These are phyloP conservation scores for Epirrita christyi DNA, from an alignment of 2,888 invertebrate species.

Conservation along the genomic window DNA sequence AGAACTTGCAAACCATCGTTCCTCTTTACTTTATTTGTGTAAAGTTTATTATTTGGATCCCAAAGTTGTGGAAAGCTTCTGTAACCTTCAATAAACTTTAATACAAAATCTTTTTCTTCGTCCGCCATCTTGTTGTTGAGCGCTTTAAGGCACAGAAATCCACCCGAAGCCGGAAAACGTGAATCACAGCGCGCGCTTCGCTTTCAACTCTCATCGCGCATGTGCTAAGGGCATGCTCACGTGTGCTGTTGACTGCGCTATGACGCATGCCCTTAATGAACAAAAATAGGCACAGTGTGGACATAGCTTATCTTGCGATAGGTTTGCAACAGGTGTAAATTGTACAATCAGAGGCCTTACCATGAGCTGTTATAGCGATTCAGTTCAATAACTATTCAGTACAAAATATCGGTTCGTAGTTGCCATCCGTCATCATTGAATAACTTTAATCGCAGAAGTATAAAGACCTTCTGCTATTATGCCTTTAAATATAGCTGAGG, in stretches of 20 bases:
- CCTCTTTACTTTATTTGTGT: slow-evolving; percentile 20
- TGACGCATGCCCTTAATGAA: not conserved
- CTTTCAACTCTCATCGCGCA: not conserved
- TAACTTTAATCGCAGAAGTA: too few species aligned
- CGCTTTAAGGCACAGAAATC: slow-evolving; percentile 16
- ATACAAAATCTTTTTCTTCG: slow-evolving; percentile 17
- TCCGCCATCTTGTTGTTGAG: slow-evolving; percentile 6
- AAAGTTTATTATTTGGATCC: slow-evolving; percentile 15
- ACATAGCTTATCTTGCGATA: too few species aligned
- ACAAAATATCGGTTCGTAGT: too few species aligned
- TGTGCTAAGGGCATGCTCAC: slow-evolving; percentile 6
- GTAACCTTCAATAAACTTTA: slow-evolving; percentile 24
- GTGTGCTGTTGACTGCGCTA: slow-evolving; percentile 1
- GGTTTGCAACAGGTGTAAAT: too few species aligned
- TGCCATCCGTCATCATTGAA: too few species aligned
- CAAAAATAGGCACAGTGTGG: not conserved
- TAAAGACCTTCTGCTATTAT: too few species aligned
- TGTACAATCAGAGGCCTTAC: too few species aligned
- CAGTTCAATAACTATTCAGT: too few species aligned
- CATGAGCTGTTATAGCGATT: too few species aligned
- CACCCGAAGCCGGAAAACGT: slow-evolving; percentile 5
- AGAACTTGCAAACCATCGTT: slow-evolving; percentile 11
- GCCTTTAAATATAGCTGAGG: too few species aligned
- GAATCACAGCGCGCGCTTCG: slow-evolving; percentile 15
- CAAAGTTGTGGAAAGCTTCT: slow-evolving; percentile 10